These are phyloP conservation scores for Helogale parvula DNA, from an alignment of 2,113 vertebrate genomes.

Conservation along the genomic window DNA sequence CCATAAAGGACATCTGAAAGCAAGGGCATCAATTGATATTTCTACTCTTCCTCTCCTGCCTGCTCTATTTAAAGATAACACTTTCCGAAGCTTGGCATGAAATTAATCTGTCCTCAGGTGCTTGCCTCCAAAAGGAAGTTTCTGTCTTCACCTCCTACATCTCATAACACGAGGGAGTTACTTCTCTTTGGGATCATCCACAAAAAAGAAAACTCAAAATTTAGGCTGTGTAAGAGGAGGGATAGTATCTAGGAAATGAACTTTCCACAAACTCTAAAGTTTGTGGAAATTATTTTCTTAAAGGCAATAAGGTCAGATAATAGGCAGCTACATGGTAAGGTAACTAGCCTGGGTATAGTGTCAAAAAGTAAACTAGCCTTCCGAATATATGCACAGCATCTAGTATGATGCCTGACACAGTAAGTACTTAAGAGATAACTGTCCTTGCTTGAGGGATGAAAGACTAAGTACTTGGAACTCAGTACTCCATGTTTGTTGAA, in stretches of 20 bases:
- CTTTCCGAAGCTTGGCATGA: background rate
- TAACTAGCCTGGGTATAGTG: background rate
- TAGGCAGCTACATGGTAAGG: background rate
- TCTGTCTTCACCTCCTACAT: background rate
- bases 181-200: background rate
- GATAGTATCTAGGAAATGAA: background rate
- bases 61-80: slow-evolving; percentile 3
- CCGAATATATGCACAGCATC: background rate
- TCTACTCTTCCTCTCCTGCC: background rate
- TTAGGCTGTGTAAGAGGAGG: background rate
- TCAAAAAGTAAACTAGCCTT: background rate
- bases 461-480: background rate
- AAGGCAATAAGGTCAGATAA: background rate
- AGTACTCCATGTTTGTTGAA: background rate
- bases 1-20: slow-evolving; percentile 10
- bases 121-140: background rate
- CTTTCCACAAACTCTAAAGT: background rate
- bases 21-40: background rate
- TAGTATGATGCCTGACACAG: background rate
- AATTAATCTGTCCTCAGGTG: background rate
- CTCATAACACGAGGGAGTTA: background rate
- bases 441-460: background rate
- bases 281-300: background rate
- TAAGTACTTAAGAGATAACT: background rate
- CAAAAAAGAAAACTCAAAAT: background rate